phyloP scores from a whole-genome alignment of 2,113 vertebrate species.

The Poecilia latipinna region DNA sequence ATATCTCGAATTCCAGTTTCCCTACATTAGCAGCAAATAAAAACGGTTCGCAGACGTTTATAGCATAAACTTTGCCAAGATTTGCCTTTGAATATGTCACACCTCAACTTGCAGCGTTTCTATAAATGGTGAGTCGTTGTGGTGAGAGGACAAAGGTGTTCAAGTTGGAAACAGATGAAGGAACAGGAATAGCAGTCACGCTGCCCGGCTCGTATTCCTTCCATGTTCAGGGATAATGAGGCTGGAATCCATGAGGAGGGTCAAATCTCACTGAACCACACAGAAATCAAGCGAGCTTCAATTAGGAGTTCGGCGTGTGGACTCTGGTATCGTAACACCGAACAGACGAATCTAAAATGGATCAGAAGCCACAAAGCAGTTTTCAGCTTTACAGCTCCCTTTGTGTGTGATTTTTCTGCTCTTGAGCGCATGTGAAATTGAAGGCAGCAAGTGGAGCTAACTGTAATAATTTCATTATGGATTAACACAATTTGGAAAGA shows the following conservation, averaged over 20 bases:
- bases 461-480: conserved; percentile 45
- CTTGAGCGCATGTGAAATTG: conserved; percentile 43
- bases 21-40: not conserved
- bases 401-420: conserved; percentile 37
- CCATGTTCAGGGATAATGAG: conserved; percentile 42
- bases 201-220: conserved; percentile 34
- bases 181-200: conserved; percentile 37
- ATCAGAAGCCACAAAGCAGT: conserved; percentile 10
- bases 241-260: conserved; percentile 28
- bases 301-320: conserved; percentile 9
- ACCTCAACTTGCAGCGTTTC: not conserved
- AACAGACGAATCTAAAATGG: conserved; percentile 3
- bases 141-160: conserved; percentile 39
- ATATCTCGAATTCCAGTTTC: not conserved
- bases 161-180: conserved; percentile 47
- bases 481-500: conserved; percentile 52
- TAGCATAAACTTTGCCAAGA: not conserved
- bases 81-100: not conserved
- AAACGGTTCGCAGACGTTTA: no score
- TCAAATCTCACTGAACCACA: conserved; percentile 37
- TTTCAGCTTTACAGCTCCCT: conserved; percentile 59
- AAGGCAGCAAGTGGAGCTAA: conserved; percentile 37
- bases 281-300: conserved; percentile 22
- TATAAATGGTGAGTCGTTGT: conserved; percentile 37
- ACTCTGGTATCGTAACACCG: conserved; percentile 12